Base-by-base conservation (phyloP, 2,113 vertebrate species). In the Scatophagus argus region DNA sequence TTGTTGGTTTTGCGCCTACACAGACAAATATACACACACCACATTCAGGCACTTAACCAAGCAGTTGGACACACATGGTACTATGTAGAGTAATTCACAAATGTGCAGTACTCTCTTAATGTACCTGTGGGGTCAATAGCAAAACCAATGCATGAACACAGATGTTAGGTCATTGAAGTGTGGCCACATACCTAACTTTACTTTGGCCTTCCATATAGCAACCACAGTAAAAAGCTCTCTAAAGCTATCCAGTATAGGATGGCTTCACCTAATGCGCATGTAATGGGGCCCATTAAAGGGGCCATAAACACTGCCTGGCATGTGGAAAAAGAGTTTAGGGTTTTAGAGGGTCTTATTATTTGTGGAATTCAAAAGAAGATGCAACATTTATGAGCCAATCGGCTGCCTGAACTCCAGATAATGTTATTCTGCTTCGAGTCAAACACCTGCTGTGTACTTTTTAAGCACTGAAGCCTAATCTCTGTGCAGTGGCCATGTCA, bases 221-320 rank as follows among this genome's bases (percentile, higher is more conserved):
- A 55, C 52, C 56, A n/a, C 62, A 46, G 31, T 49, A 66, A 88
- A 87, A 84, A 74, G 60, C 76, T 84, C 56, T 82, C 25, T 9
- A 63, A 80, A 63, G 61, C 51, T 54, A 66, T 51, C 58, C 34
- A 55, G 56, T 41, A 54, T 70, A 81, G 78, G 72, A 79, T 56
- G 62, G 44, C 62, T 19, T 80, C 62, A 52, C 25, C 69, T 83
- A 75, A 84, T 85, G 83, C 16, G 11, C 56, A 67, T 62, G 46
- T 85, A 82, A 80, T 77, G 74, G 68, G 27, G 13, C 1, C 58
- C 73, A 79, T 89, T 90, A 87, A 88, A 83, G n/a, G 58, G 17
- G 38, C 44, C 47, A 63, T 79, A 86, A 87, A 87, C 62, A 47
- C 10, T 25, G 62, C 19, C 38, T 47, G 52, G 66, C 69, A 81